Percentiles rank a stretch among this genome's conserved stretches.
Evolutionary conservation across 2,888 invertebrate genomes (phyloP).

Genomic region (Bhutanitis thaidina): DNA sequence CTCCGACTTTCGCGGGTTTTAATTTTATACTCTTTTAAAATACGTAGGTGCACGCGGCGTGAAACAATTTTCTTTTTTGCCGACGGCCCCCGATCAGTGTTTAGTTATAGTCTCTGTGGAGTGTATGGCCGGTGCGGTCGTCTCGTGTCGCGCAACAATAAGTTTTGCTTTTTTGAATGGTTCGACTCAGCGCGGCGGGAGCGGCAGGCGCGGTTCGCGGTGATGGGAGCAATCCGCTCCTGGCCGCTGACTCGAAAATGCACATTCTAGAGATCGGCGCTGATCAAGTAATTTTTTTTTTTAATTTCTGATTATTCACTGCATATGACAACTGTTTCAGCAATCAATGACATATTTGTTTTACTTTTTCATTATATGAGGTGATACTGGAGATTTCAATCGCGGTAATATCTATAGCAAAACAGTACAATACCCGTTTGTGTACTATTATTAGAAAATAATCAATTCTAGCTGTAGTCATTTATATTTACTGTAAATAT

Average conservation of each 20-base stretch:
- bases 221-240: constrained; percentile 45
- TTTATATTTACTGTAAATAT: no score
- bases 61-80: constrained; percentile 75
- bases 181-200: constrained; percentile 12
- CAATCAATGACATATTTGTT: no score
- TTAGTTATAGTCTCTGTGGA: constrained; percentile 51
- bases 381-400: no score
- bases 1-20: constrained; percentile 69
- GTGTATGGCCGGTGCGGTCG: constrained; percentile 57
- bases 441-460: no score
- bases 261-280: constrained; percentile 75
- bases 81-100: constrained; percentile 41
- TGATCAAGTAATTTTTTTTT: constrained; percentile 63
- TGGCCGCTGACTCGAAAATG: constrained; percentile 54
- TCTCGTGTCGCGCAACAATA: constrained; percentile 28
- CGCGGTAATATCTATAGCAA: no score
- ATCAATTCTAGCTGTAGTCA: no score
- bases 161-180: constrained; percentile 16
- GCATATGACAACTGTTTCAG: no score
- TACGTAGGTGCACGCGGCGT: constrained; percentile 72
- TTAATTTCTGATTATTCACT: no score
- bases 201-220: constrained; percentile 28
- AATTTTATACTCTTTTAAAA: constrained; percentile 73
- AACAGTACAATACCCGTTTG: no score
- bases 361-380: no score